Conservation (phyloP, 2,888 invertebrate species). For the Hartigia nigra region DNA sequence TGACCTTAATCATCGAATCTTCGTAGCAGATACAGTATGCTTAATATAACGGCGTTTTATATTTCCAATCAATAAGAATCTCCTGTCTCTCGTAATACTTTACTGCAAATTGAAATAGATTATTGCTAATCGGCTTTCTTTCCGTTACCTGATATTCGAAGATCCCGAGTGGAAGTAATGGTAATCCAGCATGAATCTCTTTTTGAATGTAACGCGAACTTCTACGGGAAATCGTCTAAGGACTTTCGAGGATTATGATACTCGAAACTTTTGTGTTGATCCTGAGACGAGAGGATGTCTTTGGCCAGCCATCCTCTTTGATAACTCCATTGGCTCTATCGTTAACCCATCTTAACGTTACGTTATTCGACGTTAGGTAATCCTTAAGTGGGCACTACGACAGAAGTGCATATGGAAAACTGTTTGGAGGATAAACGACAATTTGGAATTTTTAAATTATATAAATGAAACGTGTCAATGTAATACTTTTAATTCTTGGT, state of each 20-base stretch:
- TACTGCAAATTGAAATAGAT: constrained; percentile 62
- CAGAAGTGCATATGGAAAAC: no score
- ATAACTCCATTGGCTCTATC: neutral
- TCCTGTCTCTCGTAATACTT: constrained; percentile 41
- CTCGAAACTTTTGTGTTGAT: constrained; percentile 28
- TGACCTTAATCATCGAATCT: neutral
- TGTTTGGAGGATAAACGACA: neutral
- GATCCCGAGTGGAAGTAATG: constrained; percentile 59
- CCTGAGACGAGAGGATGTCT: neutral
- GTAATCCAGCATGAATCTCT: constrained; percentile 58
- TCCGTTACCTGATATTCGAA: constrained; percentile 30
- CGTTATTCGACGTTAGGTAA: neutral
- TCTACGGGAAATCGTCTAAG: constrained; percentile 15
- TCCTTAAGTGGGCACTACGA: no score
- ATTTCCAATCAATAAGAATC: constrained; percentile 17
- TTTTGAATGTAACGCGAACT: constrained; percentile 50
- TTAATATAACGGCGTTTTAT: constrained; percentile 28
- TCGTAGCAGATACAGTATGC: constrained; percentile 14
- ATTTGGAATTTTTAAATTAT: neutral
- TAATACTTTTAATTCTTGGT: neutral
- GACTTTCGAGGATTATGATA: constrained; percentile 60
- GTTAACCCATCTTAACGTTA: neutral
- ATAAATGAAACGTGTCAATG: neutral
- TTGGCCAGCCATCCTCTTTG: neutral
- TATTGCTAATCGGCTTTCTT: constrained; percentile 51